Base-by-base conservation (phyloP, 2,113 vertebrate species). In the Neofelis nebulosa region DNA sequence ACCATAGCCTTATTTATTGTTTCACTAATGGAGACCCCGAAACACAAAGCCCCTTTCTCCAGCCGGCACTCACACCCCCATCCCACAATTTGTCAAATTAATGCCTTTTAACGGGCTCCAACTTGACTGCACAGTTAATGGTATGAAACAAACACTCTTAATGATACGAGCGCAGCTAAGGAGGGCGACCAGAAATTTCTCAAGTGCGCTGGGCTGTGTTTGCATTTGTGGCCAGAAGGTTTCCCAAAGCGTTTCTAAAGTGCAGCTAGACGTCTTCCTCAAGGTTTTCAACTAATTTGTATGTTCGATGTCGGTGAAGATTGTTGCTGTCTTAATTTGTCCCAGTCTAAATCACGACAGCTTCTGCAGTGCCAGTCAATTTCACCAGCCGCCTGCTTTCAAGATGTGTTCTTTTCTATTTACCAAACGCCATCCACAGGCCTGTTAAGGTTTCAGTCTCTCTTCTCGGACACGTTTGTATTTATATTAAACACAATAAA, bases 321-420 rank as follows among this genome's bases (percentile, higher is more conserved):
- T 31, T 33, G 19, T 2, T 33, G 2, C 89, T 52, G 23, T n/a
- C 91, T 97, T 78, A 5, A 57, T 88, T 66, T 45, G 52, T 41
- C 90, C 55, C 18, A 0, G 1, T 57, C 61, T 61, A 7, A 50
- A 55, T 68, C 4, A 57, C 48, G 38, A 33, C 9, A 3, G 73
- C 55, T 79, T 80, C 73, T 31, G 27, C 68, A 74, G 61, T 4
- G 55, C 83, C 29, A 3, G 90, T 31, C 71, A 5, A 25, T 83
- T 66, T 74, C 41, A 69, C 63, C 79, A 7, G 21, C 3, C 71
- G 66, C 31, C n/a, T 16, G 1, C 95, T 92, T 93, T 98, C 96
- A 71, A 71, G 96, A 96, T 91, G 93, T 95, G 97, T 95, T 97
- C 94, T 98, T 98, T 98, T 98, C 87, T 98, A 74, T 98, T 97